Percentiles rank a stretch among this genome's conserved stretches.
Conservation (phyloP, 2,797 vertebrate genomes). For the Columba guinea region DNA sequence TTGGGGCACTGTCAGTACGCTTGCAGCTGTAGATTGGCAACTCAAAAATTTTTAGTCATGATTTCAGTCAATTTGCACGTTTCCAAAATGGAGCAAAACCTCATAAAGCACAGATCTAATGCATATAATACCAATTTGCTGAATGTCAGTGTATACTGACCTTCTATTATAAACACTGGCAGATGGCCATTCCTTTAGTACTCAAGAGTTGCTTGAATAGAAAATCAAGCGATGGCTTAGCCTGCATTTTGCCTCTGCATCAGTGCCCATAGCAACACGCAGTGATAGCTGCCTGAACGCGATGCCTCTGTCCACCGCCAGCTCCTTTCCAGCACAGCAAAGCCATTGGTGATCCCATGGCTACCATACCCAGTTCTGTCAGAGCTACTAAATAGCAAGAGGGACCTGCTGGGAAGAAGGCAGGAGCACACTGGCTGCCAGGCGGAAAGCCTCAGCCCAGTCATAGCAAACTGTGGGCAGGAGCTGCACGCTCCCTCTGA, state of each 20-base stretch:
- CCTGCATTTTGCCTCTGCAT: slow-evolving; percentile 17
- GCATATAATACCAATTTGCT: slow-evolving; percentile 55
- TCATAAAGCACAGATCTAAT: slow-evolving; percentile 42
- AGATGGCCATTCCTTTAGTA: slow-evolving; percentile 73
- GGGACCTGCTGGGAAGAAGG: background rate
- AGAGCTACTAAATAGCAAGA: background rate
- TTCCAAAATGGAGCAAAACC: slow-evolving; percentile 53
- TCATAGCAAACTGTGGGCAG: background rate
- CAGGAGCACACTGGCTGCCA: fast-evolving
- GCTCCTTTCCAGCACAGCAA: slow-evolving; percentile 16
- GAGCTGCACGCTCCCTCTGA: background rate
- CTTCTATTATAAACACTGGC: slow-evolving; percentile 74
- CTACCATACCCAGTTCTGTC: background rate
- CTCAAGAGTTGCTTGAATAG: slow-evolving; percentile 63
- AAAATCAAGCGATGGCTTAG: slow-evolving; percentile 45
- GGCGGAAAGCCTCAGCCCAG: background rate
- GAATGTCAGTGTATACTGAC: slow-evolving; percentile 66
- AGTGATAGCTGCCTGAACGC: background rate
- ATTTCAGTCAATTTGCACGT: slow-evolving; percentile 45
- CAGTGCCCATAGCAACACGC: slow-evolving; percentile 61
- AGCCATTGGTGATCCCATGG: slow-evolving; percentile 1
- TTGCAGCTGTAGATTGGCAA: slow-evolving; percentile 28
- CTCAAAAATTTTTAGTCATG: slow-evolving; percentile 35
- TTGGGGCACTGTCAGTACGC: background rate
- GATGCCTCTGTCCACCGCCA: background rate